Base-by-base conservation (phyloP, 2,888 invertebrate species). In the Sceliomorpha sp. region DNA sequence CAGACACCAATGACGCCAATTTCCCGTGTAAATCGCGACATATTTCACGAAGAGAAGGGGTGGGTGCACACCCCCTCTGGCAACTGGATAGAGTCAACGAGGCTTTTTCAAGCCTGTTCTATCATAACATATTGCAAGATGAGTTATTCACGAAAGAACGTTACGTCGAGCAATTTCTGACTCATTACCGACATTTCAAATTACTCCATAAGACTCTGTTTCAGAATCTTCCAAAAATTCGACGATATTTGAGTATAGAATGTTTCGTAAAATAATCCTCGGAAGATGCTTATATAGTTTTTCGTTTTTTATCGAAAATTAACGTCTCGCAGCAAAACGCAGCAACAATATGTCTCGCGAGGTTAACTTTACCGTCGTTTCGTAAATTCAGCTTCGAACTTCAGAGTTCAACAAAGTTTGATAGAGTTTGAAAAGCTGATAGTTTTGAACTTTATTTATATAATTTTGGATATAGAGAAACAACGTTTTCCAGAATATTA, bases 21-120 rank as follows among this genome's bases (percentile, higher is more conserved):
- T 85, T 86, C 82, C 81, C 83, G 85, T 86, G 83, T 86, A 87
- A 87, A 87, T 87, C 87, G 86, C 85, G 86, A 86, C 86, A 86
- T 87, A 87, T 87, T 87, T 87, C 87, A 86, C 82, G 79, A 81
- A 78, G 78, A 45, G 53, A 47, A 47, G 69, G 63, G 44, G 27
- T 59, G 47, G 63, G 67, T 51, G 47, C 3, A 15, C 47, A 47
- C 58, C 73, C 70, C 48, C 36, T 12, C n/a, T 26, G 27, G 15
- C 50, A 37, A 1, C 27, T 9, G 31, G 15, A 31, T 9, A 27
- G 9, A 20, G 5, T 20, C 29, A 15, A n/a, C 32, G 26, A n/a
- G 15, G 17, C 48, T 24, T 36, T 10, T 26, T 34, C 27, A 36
- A 44, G 24, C 20, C 15, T 24, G 31, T 36, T 10, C 7, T n/a